phyloP scores from a whole-genome alignment of 1,140 invertebrate genomes.

The Sitobion miscanthi region DNA sequence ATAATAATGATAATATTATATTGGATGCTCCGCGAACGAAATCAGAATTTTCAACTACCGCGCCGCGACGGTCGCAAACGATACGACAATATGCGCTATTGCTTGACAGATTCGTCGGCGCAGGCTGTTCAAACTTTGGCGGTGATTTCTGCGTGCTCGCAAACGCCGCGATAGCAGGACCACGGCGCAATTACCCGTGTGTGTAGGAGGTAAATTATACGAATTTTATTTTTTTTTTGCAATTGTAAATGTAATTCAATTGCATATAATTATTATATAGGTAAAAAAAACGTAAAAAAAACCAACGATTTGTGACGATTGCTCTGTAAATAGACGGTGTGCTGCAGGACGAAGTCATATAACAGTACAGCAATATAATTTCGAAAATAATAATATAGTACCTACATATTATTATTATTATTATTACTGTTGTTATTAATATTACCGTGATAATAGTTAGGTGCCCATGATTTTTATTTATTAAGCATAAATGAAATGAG shows the following conservation, averaged over 20 bases:
- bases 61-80: not conserved
- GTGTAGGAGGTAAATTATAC: not conserved
- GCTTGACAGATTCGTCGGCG: not conserved
- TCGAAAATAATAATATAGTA: no score
- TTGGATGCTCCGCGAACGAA: not conserved
- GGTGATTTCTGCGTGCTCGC: not conserved
- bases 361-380: no score
- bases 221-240: not conserved
- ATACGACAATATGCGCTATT: not conserved
- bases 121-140: not conserved
- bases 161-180: not conserved
- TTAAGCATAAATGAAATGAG: no score
- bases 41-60: not conserved
- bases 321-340: no score
- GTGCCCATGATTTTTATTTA: no score
- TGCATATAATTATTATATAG: not conserved
- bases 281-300: not conserved
- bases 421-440: no score
- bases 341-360: no score
- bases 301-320: no score
- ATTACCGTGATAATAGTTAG: no score
- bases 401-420: no score
- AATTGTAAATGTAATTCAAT: not conserved
- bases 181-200: not conserved
- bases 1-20: not conserved